Conservation (phyloP, 1,140 invertebrate species). For the Bombus polaris region DNA sequence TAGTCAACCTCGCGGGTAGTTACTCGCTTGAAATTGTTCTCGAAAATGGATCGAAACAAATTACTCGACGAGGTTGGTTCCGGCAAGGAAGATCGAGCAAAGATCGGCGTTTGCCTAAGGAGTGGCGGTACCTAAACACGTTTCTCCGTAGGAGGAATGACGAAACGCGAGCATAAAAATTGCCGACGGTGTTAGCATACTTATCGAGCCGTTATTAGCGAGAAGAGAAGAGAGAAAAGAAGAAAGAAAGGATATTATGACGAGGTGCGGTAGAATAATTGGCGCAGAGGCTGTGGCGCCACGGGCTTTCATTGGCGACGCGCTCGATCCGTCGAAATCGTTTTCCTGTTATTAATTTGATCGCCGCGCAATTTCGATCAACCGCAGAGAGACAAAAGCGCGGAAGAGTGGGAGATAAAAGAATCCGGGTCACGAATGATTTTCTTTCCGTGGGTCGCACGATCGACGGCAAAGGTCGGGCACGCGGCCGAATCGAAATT, state of each 20-base stretch:
- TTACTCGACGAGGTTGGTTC: conserved; percentile 28
- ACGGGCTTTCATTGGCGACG: conserved; percentile 38
- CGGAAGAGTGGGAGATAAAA: background rate
- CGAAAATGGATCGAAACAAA: conserved; percentile 23
- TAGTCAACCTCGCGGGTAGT: background rate
- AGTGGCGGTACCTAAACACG: background rate
- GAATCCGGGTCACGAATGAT: conserved; percentile 37
- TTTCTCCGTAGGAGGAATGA: conserved; percentile 24
- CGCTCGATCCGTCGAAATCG: conserved; percentile 16
- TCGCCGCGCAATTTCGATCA: conserved; percentile 25
- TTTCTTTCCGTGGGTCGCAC: conserved; percentile 24
- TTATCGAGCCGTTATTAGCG: conserved; percentile 51
- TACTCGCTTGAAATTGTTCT: background rate
- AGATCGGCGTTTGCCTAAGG: conserved; percentile 6
- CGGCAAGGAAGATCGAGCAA: conserved; percentile 6
- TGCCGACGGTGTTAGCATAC: conserved; percentile 65
- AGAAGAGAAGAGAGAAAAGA: conserved; percentile 2
- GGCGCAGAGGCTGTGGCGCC: background rate
- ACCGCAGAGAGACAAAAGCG: background rate
- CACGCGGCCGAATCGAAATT: conserved; percentile 38
- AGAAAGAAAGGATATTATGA: background rate
- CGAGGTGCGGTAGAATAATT: no score
- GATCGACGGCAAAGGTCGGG: conserved; percentile 23
- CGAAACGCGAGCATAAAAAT: conserved; percentile 48
- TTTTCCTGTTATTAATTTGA: conserved; percentile 56